A percentile compares a stretch with the other conserved stretches of the same genome.
Conservation (phyloP, 2,797 vertebrate genomes). For the Furcifer pardalis region DNA sequence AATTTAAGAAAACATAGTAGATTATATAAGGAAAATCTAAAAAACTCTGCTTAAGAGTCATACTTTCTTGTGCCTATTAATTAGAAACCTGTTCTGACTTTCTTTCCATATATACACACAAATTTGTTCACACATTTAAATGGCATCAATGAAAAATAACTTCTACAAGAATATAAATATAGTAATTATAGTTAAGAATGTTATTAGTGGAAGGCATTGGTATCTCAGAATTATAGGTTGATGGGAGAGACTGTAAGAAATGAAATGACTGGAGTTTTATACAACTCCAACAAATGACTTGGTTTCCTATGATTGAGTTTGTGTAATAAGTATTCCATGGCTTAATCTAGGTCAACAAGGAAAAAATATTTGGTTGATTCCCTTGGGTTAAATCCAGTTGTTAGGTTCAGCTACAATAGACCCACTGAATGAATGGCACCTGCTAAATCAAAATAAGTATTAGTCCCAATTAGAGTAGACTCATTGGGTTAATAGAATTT, state of each 20-base stretch:
- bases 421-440: too few relatives aligned
- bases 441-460: too few relatives aligned
- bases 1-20: neutral
- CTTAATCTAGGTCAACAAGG: neutral
- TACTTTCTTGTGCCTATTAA: neutral
- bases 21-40: conserved; percentile 24
- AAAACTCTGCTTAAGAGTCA: neutral
- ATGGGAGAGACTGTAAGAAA: neutral
- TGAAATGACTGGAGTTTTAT: neutral
- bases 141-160: rapidly evolving
- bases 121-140: neutral
- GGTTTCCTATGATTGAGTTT: neutral
- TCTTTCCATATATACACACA: neutral
- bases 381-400: too few relatives aligned
- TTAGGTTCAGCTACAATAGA: too few relatives aligned
- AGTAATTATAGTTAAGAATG: neutral
- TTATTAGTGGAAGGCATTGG: neutral
- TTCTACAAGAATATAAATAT: neutral
- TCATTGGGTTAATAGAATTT: too few relatives aligned
- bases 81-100: neutral
- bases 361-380: rapidly evolving
- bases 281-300: neutral
- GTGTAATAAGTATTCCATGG: neutral
- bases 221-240: neutral
- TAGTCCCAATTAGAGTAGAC: too few relatives aligned